A percentile compares a stretch with the other conserved stretches of the same genome.
Conservation (phyloP, 1,140 invertebrate genomes). For the Drosophila nebulosa region DNA sequence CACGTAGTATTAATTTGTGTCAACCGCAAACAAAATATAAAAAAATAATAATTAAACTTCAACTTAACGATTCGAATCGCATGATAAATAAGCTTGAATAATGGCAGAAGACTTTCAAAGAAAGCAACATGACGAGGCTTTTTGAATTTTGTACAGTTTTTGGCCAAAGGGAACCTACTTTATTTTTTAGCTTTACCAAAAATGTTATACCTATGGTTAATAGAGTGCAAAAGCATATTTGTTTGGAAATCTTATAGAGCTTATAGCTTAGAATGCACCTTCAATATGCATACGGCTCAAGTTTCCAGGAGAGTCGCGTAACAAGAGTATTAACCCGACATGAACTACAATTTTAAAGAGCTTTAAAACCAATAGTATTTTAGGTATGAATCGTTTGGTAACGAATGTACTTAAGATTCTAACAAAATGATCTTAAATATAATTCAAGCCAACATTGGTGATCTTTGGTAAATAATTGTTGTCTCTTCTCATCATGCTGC, state of each 20-base stretch:
- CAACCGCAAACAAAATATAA: slow-evolving; percentile 10
- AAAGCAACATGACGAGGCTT: slow-evolving; percentile 36
- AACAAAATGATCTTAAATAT: too few species aligned
- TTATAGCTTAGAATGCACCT: too few species aligned
- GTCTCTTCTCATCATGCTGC: not conserved
- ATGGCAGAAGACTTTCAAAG: slow-evolving; percentile 33
- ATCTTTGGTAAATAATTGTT: not conserved
- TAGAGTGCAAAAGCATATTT: not conserved
- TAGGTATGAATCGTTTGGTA: too few species aligned
- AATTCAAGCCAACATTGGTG: too few species aligned
- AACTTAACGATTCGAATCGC: slow-evolving; percentile 25
- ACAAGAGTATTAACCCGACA: too few species aligned
- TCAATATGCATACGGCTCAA: too few species aligned
- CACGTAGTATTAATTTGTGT: slow-evolving; percentile 67
- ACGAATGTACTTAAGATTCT: too few species aligned
- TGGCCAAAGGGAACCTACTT: not conserved
- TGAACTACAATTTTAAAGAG: too few species aligned
- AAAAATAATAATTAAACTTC: slow-evolving; percentile 19
- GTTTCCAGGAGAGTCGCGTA: too few species aligned
- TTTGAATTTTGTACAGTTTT: slow-evolving; percentile 37
- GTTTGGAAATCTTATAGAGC: not conserved
- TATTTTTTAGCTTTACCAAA: not conserved
- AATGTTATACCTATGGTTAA: not conserved
- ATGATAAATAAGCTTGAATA: slow-evolving; percentile 41
- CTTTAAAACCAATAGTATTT: too few species aligned